These are phyloP conservation scores for Pluvialis apricaria DNA, from an alignment of 2,113 vertebrate species.

Conservation along the genomic window DNA sequence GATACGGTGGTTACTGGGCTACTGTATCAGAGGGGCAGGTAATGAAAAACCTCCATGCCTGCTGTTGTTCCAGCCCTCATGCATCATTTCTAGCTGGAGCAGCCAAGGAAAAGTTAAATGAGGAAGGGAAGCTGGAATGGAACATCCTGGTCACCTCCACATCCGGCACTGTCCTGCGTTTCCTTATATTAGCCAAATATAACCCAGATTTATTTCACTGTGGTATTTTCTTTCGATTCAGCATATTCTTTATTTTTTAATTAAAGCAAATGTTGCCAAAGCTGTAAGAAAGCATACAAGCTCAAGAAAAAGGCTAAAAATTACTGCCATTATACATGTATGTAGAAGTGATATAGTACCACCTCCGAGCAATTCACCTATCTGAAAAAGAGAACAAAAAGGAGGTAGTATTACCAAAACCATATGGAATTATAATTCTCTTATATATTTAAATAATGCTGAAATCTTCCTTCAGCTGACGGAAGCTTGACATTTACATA, in stretches of 20 bases:
- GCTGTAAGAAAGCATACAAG: neutral
- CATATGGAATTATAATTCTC: neutral
- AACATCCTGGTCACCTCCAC: constrained; percentile 49
- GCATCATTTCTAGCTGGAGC: neutral
- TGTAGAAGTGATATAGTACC: neutral
- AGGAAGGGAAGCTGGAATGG: constrained; percentile 59
- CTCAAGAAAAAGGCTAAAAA: neutral
- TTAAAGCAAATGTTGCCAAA: neutral
- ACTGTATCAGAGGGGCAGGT: neutral
- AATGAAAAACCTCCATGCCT: neutral
- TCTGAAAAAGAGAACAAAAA: neutral
- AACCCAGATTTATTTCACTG: constrained; percentile 8
- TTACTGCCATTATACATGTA: neutral
- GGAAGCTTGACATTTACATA: neutral
- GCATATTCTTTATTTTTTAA: neutral
- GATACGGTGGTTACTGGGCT: neutral
- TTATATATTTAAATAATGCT: neutral
- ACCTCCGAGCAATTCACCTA: neutral
- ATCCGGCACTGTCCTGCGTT: neutral
- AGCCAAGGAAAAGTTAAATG: constrained; percentile 46
- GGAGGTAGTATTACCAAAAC: neutral
- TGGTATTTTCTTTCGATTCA: constrained; percentile 1
- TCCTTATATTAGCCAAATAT: constrained; percentile 37
- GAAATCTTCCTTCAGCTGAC: neutral
- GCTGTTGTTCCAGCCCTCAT: neutral